A percentile compares a stretch with the other conserved stretches of the same genome.
These are phyloP conservation scores for Bubo scandiacus DNA, from an alignment of 2,113 vertebrate species.

Conservation along the genomic window DNA sequence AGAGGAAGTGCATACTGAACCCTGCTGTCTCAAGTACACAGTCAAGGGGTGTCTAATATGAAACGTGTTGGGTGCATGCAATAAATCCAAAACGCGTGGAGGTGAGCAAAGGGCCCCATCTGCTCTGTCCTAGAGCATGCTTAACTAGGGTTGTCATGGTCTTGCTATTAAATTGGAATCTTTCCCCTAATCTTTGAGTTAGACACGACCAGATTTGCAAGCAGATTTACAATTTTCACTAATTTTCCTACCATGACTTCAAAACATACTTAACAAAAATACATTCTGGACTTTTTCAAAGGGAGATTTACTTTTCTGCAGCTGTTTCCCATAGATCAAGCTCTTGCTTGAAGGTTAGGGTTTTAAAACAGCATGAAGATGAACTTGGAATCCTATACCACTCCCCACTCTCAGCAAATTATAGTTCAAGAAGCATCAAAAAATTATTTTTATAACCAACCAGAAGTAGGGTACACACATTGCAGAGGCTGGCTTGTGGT, in stretches of 20 bases:
- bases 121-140: constrained; percentile 67
- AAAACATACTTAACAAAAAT: constrained; percentile 63
- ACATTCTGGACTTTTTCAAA: constrained; percentile 68
- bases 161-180: constrained; percentile 74
- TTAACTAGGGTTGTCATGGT: constrained; percentile 73
- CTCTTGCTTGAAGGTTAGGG: constrained; percentile 61
- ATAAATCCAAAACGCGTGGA: constrained; percentile 70
- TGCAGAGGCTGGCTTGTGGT: constrained; percentile 48
- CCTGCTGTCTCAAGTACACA: constrained; percentile 70
- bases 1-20: constrained; percentile 73
- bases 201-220: constrained; percentile 74
- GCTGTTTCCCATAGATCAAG: constrained; percentile 79
- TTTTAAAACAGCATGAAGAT: constrained; percentile 68
- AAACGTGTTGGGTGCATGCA: constrained; percentile 65
- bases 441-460: constrained; percentile 62
- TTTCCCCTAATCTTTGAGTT: constrained; percentile 71
- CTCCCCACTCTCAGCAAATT: constrained; percentile 49
- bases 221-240: constrained; percentile 78
- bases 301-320: constrained; percentile 72
- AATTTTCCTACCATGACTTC: constrained; percentile 77
- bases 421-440: constrained; percentile 58
- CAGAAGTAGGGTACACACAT: constrained; percentile 43
- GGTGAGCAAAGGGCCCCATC: constrained; percentile 57
- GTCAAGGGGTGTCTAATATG: constrained; percentile 74
- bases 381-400: constrained; percentile 50